These are phyloP conservation scores for Myodes glareolus DNA, from an alignment of 2,113 vertebrate species.

Conservation along the genomic window DNA sequence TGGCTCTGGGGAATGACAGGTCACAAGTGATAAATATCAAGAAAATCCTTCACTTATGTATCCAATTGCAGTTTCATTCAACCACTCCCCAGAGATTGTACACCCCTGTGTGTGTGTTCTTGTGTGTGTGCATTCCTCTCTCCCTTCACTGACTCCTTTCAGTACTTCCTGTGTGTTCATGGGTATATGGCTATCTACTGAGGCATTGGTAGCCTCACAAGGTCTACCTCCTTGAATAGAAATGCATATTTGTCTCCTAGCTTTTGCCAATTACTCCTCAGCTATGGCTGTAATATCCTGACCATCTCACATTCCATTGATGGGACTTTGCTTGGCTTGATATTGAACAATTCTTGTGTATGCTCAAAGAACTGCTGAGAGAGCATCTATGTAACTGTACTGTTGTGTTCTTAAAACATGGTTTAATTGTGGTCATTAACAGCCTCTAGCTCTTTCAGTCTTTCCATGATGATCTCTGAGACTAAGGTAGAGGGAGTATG, in stretches of 20 bases:
- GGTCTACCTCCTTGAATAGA: neutral
- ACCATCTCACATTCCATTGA: too few species aligned
- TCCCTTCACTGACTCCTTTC: neutral
- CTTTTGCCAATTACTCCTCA: neutral
- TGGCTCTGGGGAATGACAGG: neutral
- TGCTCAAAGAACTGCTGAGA: neutral
- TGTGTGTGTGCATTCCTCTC: neutral
- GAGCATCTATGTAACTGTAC: too few species aligned
- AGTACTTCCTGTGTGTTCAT: accelerated
- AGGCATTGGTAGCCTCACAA: accelerated
- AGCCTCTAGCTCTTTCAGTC: neutral
- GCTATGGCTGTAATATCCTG: neutral
- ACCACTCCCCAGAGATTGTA: neutral
- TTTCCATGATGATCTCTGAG: neutral
- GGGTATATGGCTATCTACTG: neutral
- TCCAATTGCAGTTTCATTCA: neutral
- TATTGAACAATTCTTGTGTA: neutral
- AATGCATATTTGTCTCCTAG: neutral
- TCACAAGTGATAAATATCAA: neutral
- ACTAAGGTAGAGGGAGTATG: too few species aligned
- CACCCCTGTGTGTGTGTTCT: neutral
- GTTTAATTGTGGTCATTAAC: neutral
- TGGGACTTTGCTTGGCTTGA: neutral
- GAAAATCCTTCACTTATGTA: neutral
- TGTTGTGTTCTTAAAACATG: neutral